Evolutionary conservation across 35 echinoderm and acorn worm species (phyloP).

Genomic region (Lytechinus variegatus): DNA sequence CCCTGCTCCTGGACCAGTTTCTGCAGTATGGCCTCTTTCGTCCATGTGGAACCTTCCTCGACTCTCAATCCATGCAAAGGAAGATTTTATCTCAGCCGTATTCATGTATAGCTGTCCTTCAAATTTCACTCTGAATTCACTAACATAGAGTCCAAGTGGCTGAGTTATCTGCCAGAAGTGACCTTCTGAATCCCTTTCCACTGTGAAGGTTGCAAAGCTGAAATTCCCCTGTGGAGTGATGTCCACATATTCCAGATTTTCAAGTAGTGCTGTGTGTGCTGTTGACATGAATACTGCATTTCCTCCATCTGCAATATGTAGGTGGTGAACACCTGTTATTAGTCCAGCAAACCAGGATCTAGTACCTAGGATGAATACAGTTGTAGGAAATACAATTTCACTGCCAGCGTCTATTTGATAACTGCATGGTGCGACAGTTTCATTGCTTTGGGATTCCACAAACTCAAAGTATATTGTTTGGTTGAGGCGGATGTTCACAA

Average conservation of each 20-base stretch:
- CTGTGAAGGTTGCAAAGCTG: constrained; percentile 82
- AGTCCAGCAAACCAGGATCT: constrained; percentile 68
- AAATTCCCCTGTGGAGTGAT: constrained; percentile 78
- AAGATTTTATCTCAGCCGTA: constrained; percentile 75
- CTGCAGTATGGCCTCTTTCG: constrained; percentile 63
- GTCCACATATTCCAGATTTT: constrained; percentile 79
- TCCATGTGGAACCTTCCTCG: constrained; percentile 86
- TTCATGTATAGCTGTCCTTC: constrained; percentile 82
- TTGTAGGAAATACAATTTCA: constrained; percentile 84
- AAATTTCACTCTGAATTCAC: constrained; percentile 81
- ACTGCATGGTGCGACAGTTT: constrained; percentile 83
- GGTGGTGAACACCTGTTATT: constrained; percentile 85
- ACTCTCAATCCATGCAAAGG: constrained; percentile 88
- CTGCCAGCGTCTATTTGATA: constrained; percentile 79
- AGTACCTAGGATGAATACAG: constrained; percentile 69
- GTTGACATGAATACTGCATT: constrained; percentile 72
- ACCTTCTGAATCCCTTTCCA: constrained; percentile 76
- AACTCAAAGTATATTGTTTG: constrained; percentile 84
- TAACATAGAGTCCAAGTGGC: constrained; percentile 67
- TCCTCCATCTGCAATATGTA: constrained; percentile 72
- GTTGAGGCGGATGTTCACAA: constrained; percentile 69
- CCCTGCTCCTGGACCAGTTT: constrained; percentile 72
- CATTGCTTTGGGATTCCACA: constrained; percentile 85
- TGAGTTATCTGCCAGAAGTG: constrained; percentile 78
- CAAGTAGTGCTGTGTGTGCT: constrained; percentile 83